phyloP scores from a whole-genome alignment of 2,888 invertebrate species.

The Dermolepida albohirtum region DNA sequence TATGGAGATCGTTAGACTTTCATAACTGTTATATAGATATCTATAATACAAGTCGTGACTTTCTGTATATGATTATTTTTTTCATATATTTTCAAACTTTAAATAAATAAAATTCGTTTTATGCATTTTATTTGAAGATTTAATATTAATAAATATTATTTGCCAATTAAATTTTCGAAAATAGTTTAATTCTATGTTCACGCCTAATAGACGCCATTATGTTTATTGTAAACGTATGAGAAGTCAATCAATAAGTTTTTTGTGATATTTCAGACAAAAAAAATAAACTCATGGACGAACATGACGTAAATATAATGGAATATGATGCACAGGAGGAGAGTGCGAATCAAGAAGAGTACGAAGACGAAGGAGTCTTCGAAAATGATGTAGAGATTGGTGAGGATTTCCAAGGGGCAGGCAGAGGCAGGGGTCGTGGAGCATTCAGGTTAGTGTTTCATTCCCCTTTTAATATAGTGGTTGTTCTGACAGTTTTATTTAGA shows the following conservation, averaged over 20 bases:
- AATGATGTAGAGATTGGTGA: conserved; percentile 65
- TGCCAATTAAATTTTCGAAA: too few species aligned
- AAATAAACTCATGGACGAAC: conserved; percentile 46
- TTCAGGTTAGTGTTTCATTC: conserved; percentile 64
- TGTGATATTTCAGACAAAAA: background rate
- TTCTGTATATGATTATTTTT: too few species aligned
- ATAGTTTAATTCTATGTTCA: conserved; percentile 10
- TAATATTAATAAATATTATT: too few species aligned
- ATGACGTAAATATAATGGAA: conserved; percentile 51
- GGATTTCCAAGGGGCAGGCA: conserved; percentile 63
- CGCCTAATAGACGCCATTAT: conserved; percentile 33
- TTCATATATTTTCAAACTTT: too few species aligned
- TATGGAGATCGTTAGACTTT: too few species aligned
- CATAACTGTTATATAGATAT: too few species aligned
- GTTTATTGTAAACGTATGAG: conserved; percentile 6
- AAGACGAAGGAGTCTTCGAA: conserved; percentile 60
- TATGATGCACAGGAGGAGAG: conserved; percentile 51
- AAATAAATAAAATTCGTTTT: too few species aligned
- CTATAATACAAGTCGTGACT: too few species aligned
- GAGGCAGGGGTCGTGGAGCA: conserved; percentile 63
- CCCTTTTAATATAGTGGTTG: conserved; percentile 15
- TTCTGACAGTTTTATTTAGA: conserved; percentile 49
- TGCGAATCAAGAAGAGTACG: conserved; percentile 55
- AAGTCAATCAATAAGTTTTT: conserved; percentile 32
- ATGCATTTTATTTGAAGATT: too few species aligned